Evolutionary conservation across 2,888 invertebrate species (phyloP), one percentile per base, ranked within the genome.

Genomic region (Dugesia japonica): DNA sequence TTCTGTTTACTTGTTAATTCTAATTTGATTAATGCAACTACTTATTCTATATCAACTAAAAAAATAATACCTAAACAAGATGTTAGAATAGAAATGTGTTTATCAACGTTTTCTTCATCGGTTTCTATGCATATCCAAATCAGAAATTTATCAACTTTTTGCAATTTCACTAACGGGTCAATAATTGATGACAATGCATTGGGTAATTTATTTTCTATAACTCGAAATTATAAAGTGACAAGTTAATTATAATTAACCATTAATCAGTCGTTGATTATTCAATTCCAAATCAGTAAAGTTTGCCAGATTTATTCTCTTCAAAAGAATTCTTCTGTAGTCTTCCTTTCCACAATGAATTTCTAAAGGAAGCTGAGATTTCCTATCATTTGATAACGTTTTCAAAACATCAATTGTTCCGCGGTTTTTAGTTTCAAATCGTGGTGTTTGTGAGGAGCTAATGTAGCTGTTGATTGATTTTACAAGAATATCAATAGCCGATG

Each of bases 401-500:
- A 56, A 56, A n/a, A 56, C 56, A 56, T 56, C 56, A 23, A 56
- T 56, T 4, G 4, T 56, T 4, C 56, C 56, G 4, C 56, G n/a
- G 17, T n/a, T 56, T n/a, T 56, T 56, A 4, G 7, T n/a, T 4
- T 56, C 56, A 56, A 56, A 23, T 20, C 56, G 56, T 13, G 56
- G 56, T 4, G 56, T 56, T 4, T 56, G n/a, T 4, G 9, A 4
- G 7, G n/a, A 7, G 23, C n/a, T 23, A 13, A n/a, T 7, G 9
- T 4, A 4, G 9, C 4, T 56, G n/a, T 56, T 56, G 1, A 56
- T 4, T 4, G 56, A 4, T 20, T 56, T 4, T n/a, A 23, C 56
- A 20, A 56, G 56, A 56, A 56, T 56, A 56, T 56, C 56, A 56
- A 56, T 56, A 56, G 56, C n/a, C 7, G 56, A 56, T 56, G 56